Percentiles rank a stretch among this genome's conserved stretches.
These are phyloP conservation scores for Drosophila lacicola DNA, from an alignment of 2,888 invertebrate genomes.

Conservation along the genomic window DNA sequence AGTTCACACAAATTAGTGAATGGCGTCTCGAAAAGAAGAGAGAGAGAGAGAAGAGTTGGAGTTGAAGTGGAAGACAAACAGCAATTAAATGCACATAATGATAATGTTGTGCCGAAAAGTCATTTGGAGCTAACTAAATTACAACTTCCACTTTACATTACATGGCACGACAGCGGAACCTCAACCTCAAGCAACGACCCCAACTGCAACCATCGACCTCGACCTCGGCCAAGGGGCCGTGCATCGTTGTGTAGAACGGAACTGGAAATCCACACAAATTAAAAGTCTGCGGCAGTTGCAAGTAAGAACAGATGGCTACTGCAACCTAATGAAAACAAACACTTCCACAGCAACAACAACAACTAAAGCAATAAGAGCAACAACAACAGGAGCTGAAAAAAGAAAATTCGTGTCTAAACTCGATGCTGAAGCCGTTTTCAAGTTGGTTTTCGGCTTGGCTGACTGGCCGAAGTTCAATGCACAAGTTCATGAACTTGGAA, in stretches of 20 bases:
- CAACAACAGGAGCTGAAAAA: slow-evolving; percentile 18
- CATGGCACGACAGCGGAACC: slow-evolving; percentile 70
- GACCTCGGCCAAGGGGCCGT: slow-evolving; percentile 52
- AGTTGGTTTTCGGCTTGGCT: slow-evolving; percentile 68
- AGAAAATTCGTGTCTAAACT: slow-evolving; percentile 57
- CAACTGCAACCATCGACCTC: slow-evolving; percentile 35
- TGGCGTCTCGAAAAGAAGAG: slow-evolving; percentile 34
- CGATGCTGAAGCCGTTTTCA: slow-evolving; percentile 52
- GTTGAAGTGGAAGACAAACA: slow-evolving; percentile 67
- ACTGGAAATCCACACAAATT: slow-evolving; percentile 74
- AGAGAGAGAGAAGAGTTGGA: slow-evolving; percentile 9
- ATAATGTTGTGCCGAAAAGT: slow-evolving; percentile 80
- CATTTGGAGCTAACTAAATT: slow-evolving; percentile 75
- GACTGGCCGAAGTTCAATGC: slow-evolving; percentile 73
- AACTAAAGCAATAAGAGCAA: slow-evolving; percentile 14
- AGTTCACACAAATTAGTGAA: slow-evolving; percentile 70
- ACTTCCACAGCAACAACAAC: slow-evolving; percentile 48
- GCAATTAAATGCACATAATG: slow-evolving; percentile 81
- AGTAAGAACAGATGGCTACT: slow-evolving; percentile 69
- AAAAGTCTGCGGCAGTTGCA: slow-evolving; percentile 69
- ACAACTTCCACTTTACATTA: slow-evolving; percentile 79
- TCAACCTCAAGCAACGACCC: slow-evolving; percentile 21
- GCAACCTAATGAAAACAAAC: slow-evolving; percentile 73
- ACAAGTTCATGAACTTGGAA: slow-evolving; percentile 81
- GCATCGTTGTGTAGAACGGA: slow-evolving; percentile 44